Base-by-base conservation (phyloP, 2,888 invertebrate species). In the Cerastoderma edule region DNA sequence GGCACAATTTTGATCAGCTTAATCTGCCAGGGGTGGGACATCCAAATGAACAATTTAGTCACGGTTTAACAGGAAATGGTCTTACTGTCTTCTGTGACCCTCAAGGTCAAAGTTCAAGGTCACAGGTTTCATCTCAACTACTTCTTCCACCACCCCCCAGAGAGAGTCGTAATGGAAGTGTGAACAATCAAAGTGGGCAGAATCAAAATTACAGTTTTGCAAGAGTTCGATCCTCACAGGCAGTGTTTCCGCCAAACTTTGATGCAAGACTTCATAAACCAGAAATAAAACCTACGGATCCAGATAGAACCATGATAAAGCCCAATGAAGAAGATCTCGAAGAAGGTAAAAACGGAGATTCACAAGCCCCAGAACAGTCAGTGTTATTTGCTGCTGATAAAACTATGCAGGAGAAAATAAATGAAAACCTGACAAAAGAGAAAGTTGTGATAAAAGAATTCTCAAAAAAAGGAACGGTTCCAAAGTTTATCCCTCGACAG, bases 401-500 rank as follows among this genome's bases (percentile, higher is more conserved):
- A 57, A 22, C 24, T 13, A 54, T 63, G 48, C 72, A 65, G 57
- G 76, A 80, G 50, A 73, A 72, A 60, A 78, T 77, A 13, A 78
- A 77, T 66, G 80, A 78, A 32, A 73, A 30, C 16, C 57, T 72
- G 65, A 75, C 69, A 44, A 63, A 67, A 13, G 73, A 63, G 71
- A 50, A 48, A n/a, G 16, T 72, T 35, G 68, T 78, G 22, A 76
- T 90, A 5, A 85, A 83, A 68, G 70, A 85, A 6, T 86, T 83
- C 35, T 81, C 78, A 39, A 77, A 77, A 35, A 74, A 67, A 10
- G 79, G 78, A 19, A 54, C 83, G 8, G 67, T 78, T n/a, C 87
- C 88, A 19, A 85, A 75, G 67, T 90, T 90, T 83, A 81, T 90
- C 39, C 90, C 90, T 5, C 75, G 90, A 22, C 90, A 90, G 72